Conservation (phyloP, 35 echinoderm and acorn worm species). For the Diadema setosum region DNA sequence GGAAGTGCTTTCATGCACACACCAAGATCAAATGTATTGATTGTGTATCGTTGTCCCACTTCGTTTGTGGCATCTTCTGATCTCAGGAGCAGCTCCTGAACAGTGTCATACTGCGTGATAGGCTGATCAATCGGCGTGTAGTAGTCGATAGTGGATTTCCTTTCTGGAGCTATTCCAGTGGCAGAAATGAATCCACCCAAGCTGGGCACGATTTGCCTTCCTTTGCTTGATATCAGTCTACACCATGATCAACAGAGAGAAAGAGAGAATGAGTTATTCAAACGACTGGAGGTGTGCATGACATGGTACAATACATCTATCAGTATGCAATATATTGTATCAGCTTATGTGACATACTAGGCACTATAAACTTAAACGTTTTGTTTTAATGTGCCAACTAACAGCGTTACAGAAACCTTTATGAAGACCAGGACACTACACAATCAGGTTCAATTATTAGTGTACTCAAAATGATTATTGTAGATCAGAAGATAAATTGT, state of each 20-base stretch:
- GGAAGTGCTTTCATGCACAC: constrained; percentile 80
- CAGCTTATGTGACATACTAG: not conserved
- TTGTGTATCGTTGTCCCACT: constrained; percentile 68
- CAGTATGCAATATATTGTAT: not conserved
- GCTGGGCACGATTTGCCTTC: constrained; percentile 38
- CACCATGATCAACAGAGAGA: no score
- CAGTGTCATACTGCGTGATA: constrained; percentile 51
- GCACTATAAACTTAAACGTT: not conserved
- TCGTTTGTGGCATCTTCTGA: constrained; percentile 50
- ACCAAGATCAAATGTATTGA: constrained; percentile 71
- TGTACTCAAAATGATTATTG: no score
- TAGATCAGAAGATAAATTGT: no score
- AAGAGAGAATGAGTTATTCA: no score
- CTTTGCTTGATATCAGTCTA: not conserved
- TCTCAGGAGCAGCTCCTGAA: constrained; percentile 17
- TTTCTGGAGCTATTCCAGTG: constrained; percentile 41
- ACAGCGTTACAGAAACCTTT: no score
- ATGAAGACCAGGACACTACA: no score
- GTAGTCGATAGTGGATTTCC: constrained; percentile 54
- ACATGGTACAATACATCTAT: no score
- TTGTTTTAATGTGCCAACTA: no score
- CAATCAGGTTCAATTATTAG: no score
- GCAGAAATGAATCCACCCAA: constrained; percentile 59
- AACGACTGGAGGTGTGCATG: no score
- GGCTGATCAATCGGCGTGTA: constrained; percentile 68